Evolutionary conservation across 2,888 invertebrate genomes (phyloP), one percentile per base, ranked within the genome.

Genomic region (Malacosoma neustria): DNA sequence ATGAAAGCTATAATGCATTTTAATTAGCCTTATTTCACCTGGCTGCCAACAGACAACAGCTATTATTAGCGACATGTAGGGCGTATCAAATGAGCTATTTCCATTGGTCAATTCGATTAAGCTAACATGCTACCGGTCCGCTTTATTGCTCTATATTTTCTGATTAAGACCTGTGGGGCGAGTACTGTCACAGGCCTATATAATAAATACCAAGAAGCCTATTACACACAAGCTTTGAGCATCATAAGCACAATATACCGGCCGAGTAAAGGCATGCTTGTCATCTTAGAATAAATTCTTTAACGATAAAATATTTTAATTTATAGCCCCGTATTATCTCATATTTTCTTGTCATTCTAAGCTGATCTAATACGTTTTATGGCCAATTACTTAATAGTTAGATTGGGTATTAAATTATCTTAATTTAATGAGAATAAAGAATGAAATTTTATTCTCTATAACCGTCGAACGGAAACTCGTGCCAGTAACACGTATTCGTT

Each of bases 141-240:
- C 75, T 84, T 85, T 85, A 85, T 76, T 72, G 56, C 73, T 68
- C 81, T 68, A 81, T 85, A 84, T 84, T 72, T 82, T 69, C 76
- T 80, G 74, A 84, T 84, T 85, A 84, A 64, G 60, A 57, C 62
- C 65, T 54, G 51, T 57, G 67, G 57, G 50, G 51, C 55, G 50
- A 56, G 56, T 53, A 47, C 34, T 29, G 37, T 34, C 40, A 34
- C 36, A 42, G 36, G 33, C 35, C 43, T 49, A 47, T 53, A 48
- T 41, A 60, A 50, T 48, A 39, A 45, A 46, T 43, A 43, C 37
- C 40, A 40, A 43, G 40, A 39, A 37, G 41, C 38, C 33, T 36
- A 41, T 43, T 42, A 15, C 13, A 36, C 33, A 41, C 36, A 35
- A 39, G 9, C 36, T 14, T 34, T 22, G 9, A n/a, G n/a, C n/a